Percentiles rank a stretch among this genome's conserved stretches.
These are phyloP conservation scores for Cosmorhoe ocellata DNA, from an alignment of 2,888 invertebrate species.

Conservation along the genomic window DNA sequence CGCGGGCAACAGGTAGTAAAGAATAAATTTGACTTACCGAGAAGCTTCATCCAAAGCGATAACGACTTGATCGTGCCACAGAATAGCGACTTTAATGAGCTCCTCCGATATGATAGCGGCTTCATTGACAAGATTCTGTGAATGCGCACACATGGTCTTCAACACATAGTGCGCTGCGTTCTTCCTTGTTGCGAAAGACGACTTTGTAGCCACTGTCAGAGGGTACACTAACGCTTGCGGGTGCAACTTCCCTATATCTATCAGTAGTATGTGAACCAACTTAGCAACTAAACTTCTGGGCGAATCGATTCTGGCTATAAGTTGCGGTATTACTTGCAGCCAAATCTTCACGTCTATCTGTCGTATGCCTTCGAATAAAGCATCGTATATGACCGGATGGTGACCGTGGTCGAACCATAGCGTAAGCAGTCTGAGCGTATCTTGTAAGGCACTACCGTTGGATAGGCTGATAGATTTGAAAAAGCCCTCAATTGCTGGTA, in stretches of 20 bases:
- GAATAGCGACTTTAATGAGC: slow-evolving; percentile 97
- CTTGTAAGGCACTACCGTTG: slow-evolving; percentile 95
- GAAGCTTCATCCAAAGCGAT: slow-evolving; percentile 96
- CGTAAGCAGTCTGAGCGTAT: slow-evolving; percentile 95
- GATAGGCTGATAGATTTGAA: slow-evolving; percentile 97
- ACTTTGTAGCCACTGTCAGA: slow-evolving; percentile 97
- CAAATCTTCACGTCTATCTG: slow-evolving; percentile 98
- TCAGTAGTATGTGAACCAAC: slow-evolving; percentile 95
- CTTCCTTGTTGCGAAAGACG: slow-evolving; percentile 90
- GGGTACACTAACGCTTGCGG: slow-evolving; percentile 99
- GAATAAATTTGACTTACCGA: slow-evolving; percentile 55
- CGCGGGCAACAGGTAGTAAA: too few relatives aligned
- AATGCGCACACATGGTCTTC: slow-evolving; percentile 97
- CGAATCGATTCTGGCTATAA: slow-evolving; percentile 98
- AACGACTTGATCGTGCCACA: slow-evolving; percentile 97
- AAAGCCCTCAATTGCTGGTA: slow-evolving; percentile 97
- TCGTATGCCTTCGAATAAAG: slow-evolving; percentile 94
- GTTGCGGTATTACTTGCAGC: slow-evolving; percentile 99
- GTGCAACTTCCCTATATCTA: slow-evolving; percentile 98
- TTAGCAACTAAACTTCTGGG: slow-evolving; percentile 93
- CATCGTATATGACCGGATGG: slow-evolving; percentile 95
- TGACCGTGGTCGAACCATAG: slow-evolving; percentile 99
- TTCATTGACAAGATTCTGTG: slow-evolving; percentile 94
- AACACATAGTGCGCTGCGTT: slow-evolving; percentile 97
- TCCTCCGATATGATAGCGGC: slow-evolving; percentile 98